phyloP scores from a whole-genome alignment of 2,113 vertebrate genomes.

The Butastur rufipennis region DNA sequence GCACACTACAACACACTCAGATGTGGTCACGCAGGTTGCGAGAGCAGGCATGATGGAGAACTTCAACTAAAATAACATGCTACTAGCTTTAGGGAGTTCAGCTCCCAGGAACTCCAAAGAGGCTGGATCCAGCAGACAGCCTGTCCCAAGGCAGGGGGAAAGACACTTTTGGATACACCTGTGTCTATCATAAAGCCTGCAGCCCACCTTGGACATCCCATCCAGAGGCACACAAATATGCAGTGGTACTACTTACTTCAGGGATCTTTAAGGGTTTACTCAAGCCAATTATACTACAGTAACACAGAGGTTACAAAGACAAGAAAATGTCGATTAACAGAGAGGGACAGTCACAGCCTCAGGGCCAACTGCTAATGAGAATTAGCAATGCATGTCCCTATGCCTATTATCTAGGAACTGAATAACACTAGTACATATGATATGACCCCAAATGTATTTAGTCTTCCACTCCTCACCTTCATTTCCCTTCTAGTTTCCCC shows the following conservation, averaged over 20 bases:
- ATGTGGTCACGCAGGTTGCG: neutral
- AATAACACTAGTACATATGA: neutral
- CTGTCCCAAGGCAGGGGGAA: neutral
- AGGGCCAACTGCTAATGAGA: neutral
- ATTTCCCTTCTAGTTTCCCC: neutral
- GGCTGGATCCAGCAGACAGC: neutral
- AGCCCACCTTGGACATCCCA: too few relatives aligned
- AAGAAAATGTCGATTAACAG: neutral
- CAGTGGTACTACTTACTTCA: neutral
- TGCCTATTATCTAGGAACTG: neutral
- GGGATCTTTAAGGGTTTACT: neutral
- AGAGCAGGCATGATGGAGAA: neutral
- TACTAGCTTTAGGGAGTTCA: neutral
- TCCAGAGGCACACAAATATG: neutral
- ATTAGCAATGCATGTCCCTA: neutral
- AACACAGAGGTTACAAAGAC: neutral
- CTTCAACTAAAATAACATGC: neutral
- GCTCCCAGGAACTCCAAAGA: neutral
- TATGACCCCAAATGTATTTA: neutral
- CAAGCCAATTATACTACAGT: neutral
- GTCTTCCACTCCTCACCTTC: neutral
- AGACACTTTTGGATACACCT: neutral
- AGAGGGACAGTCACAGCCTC: neutral
- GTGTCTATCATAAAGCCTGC: neutral
- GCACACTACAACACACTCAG: neutral